Conservation (phyloP, 2,797 vertebrate species). For the Crocodylus rhombifer region DNA sequence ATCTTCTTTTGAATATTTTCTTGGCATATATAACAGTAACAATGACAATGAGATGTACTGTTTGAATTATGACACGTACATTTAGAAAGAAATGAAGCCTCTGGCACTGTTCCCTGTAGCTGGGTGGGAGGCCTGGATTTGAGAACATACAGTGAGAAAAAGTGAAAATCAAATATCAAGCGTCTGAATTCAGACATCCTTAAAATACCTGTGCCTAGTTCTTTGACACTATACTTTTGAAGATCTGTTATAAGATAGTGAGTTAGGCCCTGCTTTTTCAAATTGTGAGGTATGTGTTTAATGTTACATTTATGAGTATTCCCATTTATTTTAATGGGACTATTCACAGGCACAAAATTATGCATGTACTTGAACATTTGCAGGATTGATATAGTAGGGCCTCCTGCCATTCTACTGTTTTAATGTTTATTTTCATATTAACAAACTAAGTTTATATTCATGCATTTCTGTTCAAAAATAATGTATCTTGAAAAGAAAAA, state of each 20-base stretch:
- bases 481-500: too few species aligned
- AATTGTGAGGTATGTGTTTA: background rate
- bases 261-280: too few species aligned
- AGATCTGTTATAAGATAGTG: too few species aligned
- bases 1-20: background rate
- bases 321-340: background rate
- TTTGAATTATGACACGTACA: background rate
- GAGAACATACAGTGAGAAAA: background rate
- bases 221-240: too few species aligned
- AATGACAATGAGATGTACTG: background rate
- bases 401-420: background rate
- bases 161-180: fast-evolving
- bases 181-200: background rate
- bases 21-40: background rate
- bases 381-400: background rate
- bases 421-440: background rate
- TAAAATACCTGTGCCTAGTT: background rate
- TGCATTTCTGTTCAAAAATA: background rate
- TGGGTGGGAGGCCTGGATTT: background rate
- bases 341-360: background rate
- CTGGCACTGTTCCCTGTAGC: too few species aligned
- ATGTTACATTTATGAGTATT: background rate
- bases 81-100: background rate
- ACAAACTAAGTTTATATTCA: background rate
- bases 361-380: too few species aligned